Evolutionary conservation across 2,113 vertebrate genomes (phyloP), one percentile per base, ranked within the genome.

Genomic region (Benitochromis conjunctus): DNA sequence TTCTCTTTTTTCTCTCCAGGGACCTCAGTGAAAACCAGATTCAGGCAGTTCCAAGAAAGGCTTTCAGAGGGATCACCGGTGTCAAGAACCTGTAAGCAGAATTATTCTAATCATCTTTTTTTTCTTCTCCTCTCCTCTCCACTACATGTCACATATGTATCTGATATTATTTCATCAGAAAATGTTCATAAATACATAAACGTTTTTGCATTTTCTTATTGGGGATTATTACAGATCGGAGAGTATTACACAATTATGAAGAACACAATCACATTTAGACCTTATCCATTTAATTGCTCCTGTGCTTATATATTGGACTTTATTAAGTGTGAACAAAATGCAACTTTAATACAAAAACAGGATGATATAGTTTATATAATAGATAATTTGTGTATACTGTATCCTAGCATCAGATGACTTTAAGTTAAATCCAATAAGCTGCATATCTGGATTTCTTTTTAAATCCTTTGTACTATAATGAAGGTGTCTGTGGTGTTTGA

Each of bases 21-120:
- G 99, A 99, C 94, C 96, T 99, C 87, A 99, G 99, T 10, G 99
- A 99, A 94, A 99, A 99, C 95, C 98, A 98, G 96, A 99, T 99
- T 80, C 97, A 99, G 96, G 97, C 98, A n/a, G 96, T 99, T 92
- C 98, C 99, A 6, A 97, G 99, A 91, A 99, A 99, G 94, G 98
- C 98, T 58, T 99, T 99, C 96, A 97, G 99, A 51, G 99, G 99
- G 95, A 98, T 99, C 95, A 96, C 98, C 58, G 96, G 95, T 21
- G 97, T 99, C 92, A 99, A 99, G 95, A 99, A 99, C 96, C 95
- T 99, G 98, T 99, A 96, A 99, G 98, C 93, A 83, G 56, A 84
- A 54, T 54, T 48, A 36, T 82, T 56, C 38, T 10, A 46, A 56
- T 48, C 56, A 2, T 53, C 58, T 29, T 62, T 62, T 62, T 62